Evolutionary conservation across 2,888 invertebrate species (phyloP).

Genomic region (Agrotis segetum): DNA sequence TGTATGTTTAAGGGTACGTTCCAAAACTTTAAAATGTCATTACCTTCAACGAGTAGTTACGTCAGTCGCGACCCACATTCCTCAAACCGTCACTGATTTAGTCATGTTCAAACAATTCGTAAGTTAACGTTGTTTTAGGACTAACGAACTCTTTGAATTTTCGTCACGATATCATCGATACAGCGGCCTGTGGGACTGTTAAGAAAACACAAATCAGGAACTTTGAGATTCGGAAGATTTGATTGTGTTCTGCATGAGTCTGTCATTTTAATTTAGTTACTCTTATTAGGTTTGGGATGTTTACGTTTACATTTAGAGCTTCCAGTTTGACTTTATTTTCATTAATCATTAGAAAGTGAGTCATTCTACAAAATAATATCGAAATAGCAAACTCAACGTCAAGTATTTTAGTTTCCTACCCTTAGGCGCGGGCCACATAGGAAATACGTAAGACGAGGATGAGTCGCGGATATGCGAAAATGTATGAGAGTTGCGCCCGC

Average conservation of each 20-base stretch:
- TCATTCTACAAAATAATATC: too few relatives aligned
- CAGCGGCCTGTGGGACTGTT: slow-evolving; percentile 43
- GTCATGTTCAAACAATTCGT: slow-evolving; percentile 77
- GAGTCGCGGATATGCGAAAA: too few relatives aligned
- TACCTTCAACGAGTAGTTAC: slow-evolving; percentile 44
- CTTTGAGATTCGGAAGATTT: slow-evolving; percentile 48
- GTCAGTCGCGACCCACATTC: slow-evolving; percentile 51
- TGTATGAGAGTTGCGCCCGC: too few relatives aligned
- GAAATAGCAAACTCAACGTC: too few relatives aligned
- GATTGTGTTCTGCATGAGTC: slow-evolving; percentile 54
- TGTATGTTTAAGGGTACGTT: slow-evolving; percentile 31
- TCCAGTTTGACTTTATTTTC: slow-evolving; percentile 1
- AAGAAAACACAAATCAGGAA: slow-evolving; percentile 65
- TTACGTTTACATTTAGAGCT: slow-evolving; percentile 15
- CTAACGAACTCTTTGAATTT: slow-evolving; percentile 82
- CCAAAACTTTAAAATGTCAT: slow-evolving; percentile 64
- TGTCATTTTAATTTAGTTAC: slow-evolving; percentile 43
- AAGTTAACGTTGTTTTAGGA: slow-evolving; percentile 85
- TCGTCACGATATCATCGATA: slow-evolving; percentile 74
- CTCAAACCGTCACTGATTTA: slow-evolving; percentile 70
- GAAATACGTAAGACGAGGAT: too few relatives aligned
- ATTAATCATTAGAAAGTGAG: background rate
- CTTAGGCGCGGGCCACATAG: too few relatives aligned
- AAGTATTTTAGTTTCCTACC: too few relatives aligned
- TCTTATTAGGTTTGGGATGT: slow-evolving; percentile 27